Conservation (phyloP, 2,797 vertebrate genomes). For the Silurus lanzhouensis region DNA sequence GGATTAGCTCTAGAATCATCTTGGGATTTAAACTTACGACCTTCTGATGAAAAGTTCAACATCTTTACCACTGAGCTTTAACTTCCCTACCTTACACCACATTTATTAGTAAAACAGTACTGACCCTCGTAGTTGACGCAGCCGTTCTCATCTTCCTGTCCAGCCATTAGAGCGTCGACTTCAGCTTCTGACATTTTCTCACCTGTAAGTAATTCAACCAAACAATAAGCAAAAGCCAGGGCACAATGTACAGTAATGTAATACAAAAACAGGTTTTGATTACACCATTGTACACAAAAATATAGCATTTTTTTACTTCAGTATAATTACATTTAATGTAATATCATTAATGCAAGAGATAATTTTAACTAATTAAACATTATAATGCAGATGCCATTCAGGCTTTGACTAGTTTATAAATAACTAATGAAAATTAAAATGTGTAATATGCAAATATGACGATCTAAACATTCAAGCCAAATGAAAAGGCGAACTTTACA, state of each 20-base stretch:
- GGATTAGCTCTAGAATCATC: too few relatives aligned
- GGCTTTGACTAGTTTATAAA: neutral
- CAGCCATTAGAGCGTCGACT: conserved; percentile 89
- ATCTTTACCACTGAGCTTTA: too few relatives aligned
- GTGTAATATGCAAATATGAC: neutral
- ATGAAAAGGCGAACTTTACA: neutral
- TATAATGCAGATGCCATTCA: neutral
- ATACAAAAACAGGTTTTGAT: too few relatives aligned
- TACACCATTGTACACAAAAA: neutral
- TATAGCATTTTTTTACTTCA: neutral
- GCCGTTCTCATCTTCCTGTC: conserved; percentile 97
- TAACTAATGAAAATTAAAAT: neutral
- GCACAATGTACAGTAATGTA: neutral
- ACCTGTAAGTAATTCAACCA: conserved; percentile 71
- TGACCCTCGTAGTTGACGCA: conserved; percentile 95
- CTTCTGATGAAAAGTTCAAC: too few relatives aligned
- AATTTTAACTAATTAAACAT: neutral
- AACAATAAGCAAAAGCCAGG: neutral
- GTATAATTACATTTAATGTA: neutral
- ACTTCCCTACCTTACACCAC: too few relatives aligned
- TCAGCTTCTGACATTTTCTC: conserved; percentile 95
- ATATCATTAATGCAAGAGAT: neutral
- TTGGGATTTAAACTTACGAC: too few relatives aligned
- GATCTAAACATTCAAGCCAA: neutral
- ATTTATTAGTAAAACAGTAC: conserved; percentile 35